Evolutionary conservation across 1,140 invertebrate genomes (phyloP).

Genomic region (Branchinecta lindahli): DNA sequence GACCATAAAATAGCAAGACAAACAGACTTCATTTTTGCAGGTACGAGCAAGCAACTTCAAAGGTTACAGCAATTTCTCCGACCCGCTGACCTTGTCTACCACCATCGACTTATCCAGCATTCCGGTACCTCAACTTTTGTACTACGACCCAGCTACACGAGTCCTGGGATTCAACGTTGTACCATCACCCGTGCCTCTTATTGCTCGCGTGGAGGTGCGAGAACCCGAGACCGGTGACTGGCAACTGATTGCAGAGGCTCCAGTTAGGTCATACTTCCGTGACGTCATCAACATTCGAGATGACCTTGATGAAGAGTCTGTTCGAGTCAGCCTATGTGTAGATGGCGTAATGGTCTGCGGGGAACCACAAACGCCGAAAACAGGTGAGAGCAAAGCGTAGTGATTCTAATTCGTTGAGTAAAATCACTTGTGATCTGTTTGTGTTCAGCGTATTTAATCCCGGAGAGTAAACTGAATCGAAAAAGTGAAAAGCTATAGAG

Average conservation of each 20-base stretch:
- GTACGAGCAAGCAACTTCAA: constrained; percentile 71
- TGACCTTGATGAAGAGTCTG: neutral
- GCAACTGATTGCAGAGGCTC: neutral
- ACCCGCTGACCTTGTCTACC: constrained; percentile 56
- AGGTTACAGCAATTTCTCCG: constrained; percentile 65
- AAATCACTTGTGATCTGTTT: too few species aligned
- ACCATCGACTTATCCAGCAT: constrained; percentile 56
- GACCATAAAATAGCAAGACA: too few species aligned
- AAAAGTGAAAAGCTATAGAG: too few species aligned
- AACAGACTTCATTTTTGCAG: constrained; percentile 30
- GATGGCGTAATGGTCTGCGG: neutral
- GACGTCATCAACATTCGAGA: neutral
- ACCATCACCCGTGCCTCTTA: constrained; percentile 42
- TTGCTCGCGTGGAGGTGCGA: constrained; percentile 33
- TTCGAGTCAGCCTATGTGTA: neutral
- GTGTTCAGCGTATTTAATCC: too few species aligned
- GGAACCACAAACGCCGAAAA: neutral
- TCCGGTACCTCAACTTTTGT: constrained; percentile 52
- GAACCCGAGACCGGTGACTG: neutral
- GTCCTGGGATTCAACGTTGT: constrained; percentile 53
- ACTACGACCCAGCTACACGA: constrained; percentile 56
- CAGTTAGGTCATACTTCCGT: neutral
- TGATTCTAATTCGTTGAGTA: too few species aligned
- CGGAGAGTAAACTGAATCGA: too few species aligned
- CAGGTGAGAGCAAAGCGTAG: neutral